These are phyloP conservation scores for Enteromius thamalakanensis DNA, from an alignment of 2,797 vertebrate species.

Conservation along the genomic window DNA sequence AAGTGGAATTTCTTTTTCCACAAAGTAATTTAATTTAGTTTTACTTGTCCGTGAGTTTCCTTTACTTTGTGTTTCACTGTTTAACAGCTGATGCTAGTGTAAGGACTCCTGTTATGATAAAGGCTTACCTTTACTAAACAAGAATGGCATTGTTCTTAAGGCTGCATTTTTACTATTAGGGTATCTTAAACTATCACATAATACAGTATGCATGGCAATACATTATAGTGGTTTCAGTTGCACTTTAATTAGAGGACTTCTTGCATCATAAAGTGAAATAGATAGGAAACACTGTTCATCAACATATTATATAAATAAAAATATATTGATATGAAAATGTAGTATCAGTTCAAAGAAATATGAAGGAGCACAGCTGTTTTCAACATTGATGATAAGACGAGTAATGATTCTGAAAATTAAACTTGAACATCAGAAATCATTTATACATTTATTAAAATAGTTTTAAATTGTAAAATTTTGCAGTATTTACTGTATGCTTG, in stretches of 20 bases:
- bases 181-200: too few species aligned
- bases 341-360: neutral
- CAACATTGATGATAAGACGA: neutral
- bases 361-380: neutral
- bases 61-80: neutral
- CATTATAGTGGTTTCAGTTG: neutral
- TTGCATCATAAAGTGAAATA: neutral
- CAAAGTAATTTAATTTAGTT: neutral
- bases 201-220: neutral
- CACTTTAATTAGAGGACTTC: neutral
- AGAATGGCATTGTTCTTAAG: neutral
- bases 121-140: neutral
- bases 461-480: neutral
- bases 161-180: neutral
- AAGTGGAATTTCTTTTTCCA: neutral
- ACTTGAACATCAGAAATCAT: neutral
- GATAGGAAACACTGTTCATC: neutral
- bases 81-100: conserved; percentile 4
- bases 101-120: neutral
- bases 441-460: neutral
- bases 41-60: neutral
- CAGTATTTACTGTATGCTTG: neutral
- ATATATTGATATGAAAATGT: neutral
- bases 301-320: neutral
- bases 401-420: neutral